Conservation (phyloP, 2,797 vertebrate genomes). For the Pipistrellus kuhlii region DNA sequence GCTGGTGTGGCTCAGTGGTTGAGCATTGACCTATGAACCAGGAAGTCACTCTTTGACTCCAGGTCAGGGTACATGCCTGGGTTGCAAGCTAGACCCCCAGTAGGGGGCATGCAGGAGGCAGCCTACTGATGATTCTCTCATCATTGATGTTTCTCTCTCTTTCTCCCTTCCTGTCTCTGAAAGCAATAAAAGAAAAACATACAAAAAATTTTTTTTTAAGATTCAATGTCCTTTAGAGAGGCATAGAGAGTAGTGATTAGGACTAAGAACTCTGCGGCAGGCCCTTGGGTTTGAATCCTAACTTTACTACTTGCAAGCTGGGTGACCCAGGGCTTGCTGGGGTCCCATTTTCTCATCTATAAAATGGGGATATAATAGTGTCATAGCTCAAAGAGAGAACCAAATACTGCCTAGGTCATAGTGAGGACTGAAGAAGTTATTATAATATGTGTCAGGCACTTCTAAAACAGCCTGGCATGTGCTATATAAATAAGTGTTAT, state of each 20-base stretch:
- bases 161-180: too few relatives aligned
- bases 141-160: too few relatives aligned
- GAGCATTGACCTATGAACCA: too few relatives aligned
- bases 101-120: too few relatives aligned
- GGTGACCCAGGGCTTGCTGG: neutral
- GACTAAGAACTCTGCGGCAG: neutral
- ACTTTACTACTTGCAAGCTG: neutral
- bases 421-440: neutral
- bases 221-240: neutral
- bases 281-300: neutral
- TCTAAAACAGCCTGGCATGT: neutral
- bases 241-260: neutral
- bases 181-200: too few relatives aligned
- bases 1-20: too few relatives aligned
- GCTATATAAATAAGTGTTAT: neutral
- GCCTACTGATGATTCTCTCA: too few relatives aligned
- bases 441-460: neutral
- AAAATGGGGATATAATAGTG: neutral
- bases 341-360: neutral
- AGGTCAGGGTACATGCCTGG: too few relatives aligned
- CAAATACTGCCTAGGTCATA: neutral
- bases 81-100: too few relatives aligned
- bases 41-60: too few relatives aligned
- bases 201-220: too few relatives aligned
- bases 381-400: neutral